phyloP scores from a whole-genome alignment of 2,888 invertebrate genomes.

The Lasioglossum oenotherae region DNA sequence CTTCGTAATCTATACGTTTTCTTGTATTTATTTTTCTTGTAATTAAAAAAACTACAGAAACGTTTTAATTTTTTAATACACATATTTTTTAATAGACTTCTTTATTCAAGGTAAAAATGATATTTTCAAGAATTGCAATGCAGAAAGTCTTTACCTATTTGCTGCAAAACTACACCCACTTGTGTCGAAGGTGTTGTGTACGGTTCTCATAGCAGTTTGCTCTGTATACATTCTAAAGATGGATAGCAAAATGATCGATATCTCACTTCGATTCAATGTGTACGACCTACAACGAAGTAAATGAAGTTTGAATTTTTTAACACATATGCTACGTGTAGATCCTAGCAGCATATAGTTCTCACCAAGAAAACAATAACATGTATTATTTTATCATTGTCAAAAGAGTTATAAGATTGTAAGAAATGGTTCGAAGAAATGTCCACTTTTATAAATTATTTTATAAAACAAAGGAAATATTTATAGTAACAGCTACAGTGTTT shows the following conservation, averaged over 20 bases:
- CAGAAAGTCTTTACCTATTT: neutral
- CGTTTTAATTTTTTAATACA: neutral
- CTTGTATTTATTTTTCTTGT: no score
- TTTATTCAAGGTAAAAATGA: neutral
- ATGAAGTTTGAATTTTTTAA: neutral
- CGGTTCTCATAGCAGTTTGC: neutral
- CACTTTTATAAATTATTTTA: neutral
- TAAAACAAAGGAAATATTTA: neutral
- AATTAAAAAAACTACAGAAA: neutral
- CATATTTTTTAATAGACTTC: neutral
- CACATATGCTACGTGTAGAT: neutral
- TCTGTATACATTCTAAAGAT: neutral
- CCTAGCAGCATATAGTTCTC: neutral
- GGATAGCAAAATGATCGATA: neutral
- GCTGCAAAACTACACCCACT: neutral
- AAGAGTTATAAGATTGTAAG: neutral
- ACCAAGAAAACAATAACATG: neutral
- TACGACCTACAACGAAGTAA: neutral
- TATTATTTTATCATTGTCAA: neutral
- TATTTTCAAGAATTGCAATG: neutral
- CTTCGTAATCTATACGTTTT: no score
- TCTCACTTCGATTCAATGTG: neutral
- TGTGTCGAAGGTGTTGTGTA: neutral
- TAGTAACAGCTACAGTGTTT: neutral
- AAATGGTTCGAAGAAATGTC: neutral